Base-by-base conservation (phyloP, 2,888 invertebrate genomes). In the Leptopilina myrica region DNA sequence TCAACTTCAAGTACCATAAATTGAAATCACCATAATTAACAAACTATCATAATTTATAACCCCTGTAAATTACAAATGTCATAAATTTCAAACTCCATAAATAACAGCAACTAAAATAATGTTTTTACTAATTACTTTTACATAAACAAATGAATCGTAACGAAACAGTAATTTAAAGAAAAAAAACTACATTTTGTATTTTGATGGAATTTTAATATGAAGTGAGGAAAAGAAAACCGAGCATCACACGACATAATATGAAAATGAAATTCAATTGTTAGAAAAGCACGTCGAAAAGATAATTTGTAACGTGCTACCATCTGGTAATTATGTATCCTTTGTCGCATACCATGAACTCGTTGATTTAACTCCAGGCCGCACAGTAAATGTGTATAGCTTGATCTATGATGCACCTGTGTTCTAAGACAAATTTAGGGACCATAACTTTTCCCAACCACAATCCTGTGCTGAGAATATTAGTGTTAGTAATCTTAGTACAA, bases 351-450 rank as follows among this genome's bases (percentile, higher is more conserved):
- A 67, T 43, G 46, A 67, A 67, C 67, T 67, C 43, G 69, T 69
- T 69, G 69, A 80, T 84, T 83, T 81, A 82, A 83, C 82, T 84
- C 80, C 78, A 78, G 80, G 81, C 82, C 78, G 79, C 49, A 75
- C 81, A 65, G 82, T 78, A 81, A 81, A 84, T 69, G 80, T 81
- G 79, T 75, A 80, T 80, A 78, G 77, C 84, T 79, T 82, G 82
- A 84, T 84, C 83, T 84, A 84, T 84, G 80, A 75, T 77, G 81
- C 79, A 83, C 81, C 82, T 82, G 83, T 82, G 83, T 77, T 82
- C 81, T 80, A 84, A 84, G 82, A 82, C 82, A 82, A 81, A 82
- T 84, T 84, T 80, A 82, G 81, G 81, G 78, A 81, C 76, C 79
- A 78, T 80, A 82, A 82, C 82, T 83, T 84, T 65, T 79, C 65